Evolutionary conservation across 2,113 vertebrate species (phyloP), one percentile per base, ranked within the genome.

Genomic region (Lophochroa leadbeateri): DNA sequence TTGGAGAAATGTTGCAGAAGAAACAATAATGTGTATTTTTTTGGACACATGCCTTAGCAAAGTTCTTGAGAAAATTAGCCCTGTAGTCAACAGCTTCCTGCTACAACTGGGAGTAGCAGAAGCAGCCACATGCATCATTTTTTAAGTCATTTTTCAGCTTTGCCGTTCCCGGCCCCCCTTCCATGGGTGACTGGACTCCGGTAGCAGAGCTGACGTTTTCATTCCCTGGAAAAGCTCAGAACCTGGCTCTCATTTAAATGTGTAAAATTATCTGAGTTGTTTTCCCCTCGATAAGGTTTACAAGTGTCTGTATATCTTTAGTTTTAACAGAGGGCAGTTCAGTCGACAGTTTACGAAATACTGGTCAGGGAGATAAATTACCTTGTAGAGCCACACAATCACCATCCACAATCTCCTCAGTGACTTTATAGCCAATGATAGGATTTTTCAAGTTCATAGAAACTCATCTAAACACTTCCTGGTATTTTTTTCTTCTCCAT

Each of bases 401-500:
- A 52, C 91, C 85, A 83, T 57, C 88, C 87, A 77, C 95, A 82
- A 86, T 96, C 96, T 94, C 88, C 87, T 92, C 88, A 81, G 92
- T 75, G 94, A 96, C 97, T 94, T 93, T 95, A 95, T 85, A 96
- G 95, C 84, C 88, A 96, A 95, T 88, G 92, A 97, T 89, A 94
- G 95, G 86, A 97, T 97, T 97, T 96, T 97, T 97, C 96, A 97
- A 97, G 96, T 97, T 97, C 95, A 96, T 95, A 94, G 93, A 90
- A 96, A 96, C 89, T 96, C 94, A 95, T 97, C 96, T 94, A 95
- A 97, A 95, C 85, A 72, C 28, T 96, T 97, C 72, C 78, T 86
- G 65, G 24, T 79, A 70, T 89, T 94, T 95, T 94, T 67, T 85
- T 39, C 64, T 69, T 86, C 49, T 84, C 60, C 76, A 57, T 92